phyloP scores from a whole-genome alignment of 2,113 vertebrate genomes.

The Barnardius zonarius region DNA sequence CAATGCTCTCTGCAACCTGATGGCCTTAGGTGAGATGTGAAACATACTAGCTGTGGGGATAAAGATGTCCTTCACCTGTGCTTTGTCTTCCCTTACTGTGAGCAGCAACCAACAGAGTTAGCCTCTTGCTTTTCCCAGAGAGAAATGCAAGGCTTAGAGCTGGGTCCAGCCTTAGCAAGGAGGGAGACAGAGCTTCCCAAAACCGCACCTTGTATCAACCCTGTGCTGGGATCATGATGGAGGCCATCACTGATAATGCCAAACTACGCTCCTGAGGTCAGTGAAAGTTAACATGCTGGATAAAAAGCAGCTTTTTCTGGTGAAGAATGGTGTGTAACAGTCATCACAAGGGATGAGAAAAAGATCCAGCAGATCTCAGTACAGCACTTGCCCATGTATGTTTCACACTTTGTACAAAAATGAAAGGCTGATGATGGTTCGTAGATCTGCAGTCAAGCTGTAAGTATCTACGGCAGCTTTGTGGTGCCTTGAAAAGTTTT shows the following conservation, averaged over 20 bases:
- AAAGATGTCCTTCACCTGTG: neutral
- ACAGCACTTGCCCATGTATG: rapidly evolving
- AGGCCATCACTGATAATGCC: rapidly evolving
- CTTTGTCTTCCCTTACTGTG: neutral
- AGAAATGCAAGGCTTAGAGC: too few species aligned
- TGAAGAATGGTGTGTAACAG: neutral
- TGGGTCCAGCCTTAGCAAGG: neutral
- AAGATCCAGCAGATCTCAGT: neutral
- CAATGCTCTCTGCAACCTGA: neutral
- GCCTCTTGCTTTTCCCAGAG: neutral
- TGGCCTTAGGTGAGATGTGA: neutral
- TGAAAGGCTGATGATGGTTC: rapidly evolving
- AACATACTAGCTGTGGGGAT: neutral
- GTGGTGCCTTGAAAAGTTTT: neutral
- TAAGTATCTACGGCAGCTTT: neutral
- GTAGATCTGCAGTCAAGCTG: neutral
- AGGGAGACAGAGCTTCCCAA: neutral
- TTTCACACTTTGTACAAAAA: neutral
- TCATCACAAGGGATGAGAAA: neutral
- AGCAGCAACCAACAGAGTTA: neutral
- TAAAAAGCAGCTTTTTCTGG: neutral
- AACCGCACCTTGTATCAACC: neutral
- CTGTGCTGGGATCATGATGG: rapidly evolving
- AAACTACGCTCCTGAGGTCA: rapidly evolving
- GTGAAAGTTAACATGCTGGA: neutral